Conservation (phyloP, 2,797 vertebrate species). For the Enteromius viviparus region DNA sequence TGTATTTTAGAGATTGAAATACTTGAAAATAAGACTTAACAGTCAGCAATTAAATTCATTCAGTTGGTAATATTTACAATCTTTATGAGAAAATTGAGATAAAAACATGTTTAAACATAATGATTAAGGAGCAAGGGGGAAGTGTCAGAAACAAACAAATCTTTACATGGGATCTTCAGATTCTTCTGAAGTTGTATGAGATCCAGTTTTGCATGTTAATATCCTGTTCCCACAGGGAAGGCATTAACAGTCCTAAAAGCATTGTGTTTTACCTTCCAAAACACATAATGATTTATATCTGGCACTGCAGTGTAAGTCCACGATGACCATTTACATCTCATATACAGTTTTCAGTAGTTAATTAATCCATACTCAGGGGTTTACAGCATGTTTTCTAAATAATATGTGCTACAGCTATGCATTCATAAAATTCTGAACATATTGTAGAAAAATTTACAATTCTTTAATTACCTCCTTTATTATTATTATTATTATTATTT, state of each 20-base stretch:
- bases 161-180: constrained; percentile 4
- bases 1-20: neutral
- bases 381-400: constrained; percentile 2
- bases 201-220: constrained; percentile 5
- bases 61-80: constrained; percentile 21
- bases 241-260: constrained; percentile 3
- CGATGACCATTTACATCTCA: neutral
- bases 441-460: neutral
- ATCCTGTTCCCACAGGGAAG: constrained; percentile 14
- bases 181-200: neutral
- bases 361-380: neutral
- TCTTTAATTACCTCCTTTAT: neutral
- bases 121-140: neutral
- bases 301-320: neutral
- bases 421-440: neutral
- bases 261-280: neutral
- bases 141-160: neutral
- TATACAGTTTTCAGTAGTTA: neutral
- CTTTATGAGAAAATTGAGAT: neutral
- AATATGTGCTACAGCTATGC: neutral
- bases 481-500: neutral
- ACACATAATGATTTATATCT: neutral
- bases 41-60: neutral
- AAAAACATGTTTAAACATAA: constrained; percentile 4
- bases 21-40: neutral